Evolutionary conservation across 1,140 invertebrate genomes (phyloP).

Genomic region (Leucophenga varia): DNA sequence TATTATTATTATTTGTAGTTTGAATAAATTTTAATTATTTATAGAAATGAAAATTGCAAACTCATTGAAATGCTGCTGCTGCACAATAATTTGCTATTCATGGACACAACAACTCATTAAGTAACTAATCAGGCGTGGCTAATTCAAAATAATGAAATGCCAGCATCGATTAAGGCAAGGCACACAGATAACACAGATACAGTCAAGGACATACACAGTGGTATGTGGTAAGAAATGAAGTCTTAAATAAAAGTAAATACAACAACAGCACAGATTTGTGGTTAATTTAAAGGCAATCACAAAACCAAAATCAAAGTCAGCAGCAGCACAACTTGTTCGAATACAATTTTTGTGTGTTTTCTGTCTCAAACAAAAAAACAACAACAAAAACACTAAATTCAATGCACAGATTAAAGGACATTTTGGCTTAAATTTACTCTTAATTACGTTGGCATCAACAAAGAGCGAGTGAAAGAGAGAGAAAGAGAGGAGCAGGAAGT

Average conservation of each 20-base stretch:
- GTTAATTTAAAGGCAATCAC: not conserved
- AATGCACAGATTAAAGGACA: slow-evolving; percentile 56
- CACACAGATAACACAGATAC: slow-evolving; percentile 11
- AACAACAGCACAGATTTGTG: slow-evolving; percentile 12
- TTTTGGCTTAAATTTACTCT: slow-evolving; percentile 54
- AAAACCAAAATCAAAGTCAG: slow-evolving; percentile 1
- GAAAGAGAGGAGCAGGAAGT: not conserved
- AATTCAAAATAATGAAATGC: slow-evolving; percentile 37
- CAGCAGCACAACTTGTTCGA: slow-evolving; percentile 31
- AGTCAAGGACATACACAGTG: slow-evolving; percentile 24
- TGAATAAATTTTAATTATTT: too few species aligned
- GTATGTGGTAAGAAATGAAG: too few species aligned
- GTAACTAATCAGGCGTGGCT: slow-evolving; percentile 52
- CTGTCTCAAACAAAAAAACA: slow-evolving; percentile 2
- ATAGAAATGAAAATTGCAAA: too few species aligned
- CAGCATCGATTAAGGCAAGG: slow-evolving; percentile 12
- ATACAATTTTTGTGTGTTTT: too few species aligned
- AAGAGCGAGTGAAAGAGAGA: not conserved
- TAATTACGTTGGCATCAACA: slow-evolving; percentile 53
- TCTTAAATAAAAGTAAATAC: not conserved
- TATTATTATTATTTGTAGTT: too few species aligned
- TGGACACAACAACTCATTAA: slow-evolving; percentile 55
- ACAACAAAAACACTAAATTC: slow-evolving; percentile 27
- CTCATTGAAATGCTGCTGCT: too few species aligned
- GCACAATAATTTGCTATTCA: slow-evolving; percentile 40